These are phyloP conservation scores for Adineta ricciae DNA, from an alignment of 2,888 invertebrate genomes.

Conservation along the genomic window DNA sequence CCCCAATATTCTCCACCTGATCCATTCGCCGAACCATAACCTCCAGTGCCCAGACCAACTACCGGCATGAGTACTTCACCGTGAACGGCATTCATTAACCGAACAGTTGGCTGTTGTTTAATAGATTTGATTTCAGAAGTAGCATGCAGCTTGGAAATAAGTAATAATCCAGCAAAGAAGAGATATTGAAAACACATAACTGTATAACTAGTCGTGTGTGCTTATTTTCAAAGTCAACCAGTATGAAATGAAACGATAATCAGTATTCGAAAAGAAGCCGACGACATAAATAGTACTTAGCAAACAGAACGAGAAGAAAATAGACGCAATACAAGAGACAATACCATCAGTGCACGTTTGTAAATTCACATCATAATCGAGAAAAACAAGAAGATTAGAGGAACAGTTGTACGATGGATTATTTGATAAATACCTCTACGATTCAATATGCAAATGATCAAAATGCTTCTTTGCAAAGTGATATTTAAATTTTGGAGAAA, in stretches of 20 bases:
- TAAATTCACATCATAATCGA: too few relatives aligned
- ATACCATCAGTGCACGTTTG: not conserved
- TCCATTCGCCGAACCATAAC: not conserved
- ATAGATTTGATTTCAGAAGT: not conserved
- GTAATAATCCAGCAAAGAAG: not conserved
- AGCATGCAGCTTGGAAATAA: too few relatives aligned
- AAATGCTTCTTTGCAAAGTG: too few relatives aligned
- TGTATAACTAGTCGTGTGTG: not conserved
- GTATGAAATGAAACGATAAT: not conserved
- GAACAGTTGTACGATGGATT: too few relatives aligned
- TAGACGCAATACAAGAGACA: not conserved
- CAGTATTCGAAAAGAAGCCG: not conserved
- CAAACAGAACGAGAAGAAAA: not conserved
- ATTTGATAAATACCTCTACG: too few relatives aligned
- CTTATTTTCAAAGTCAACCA: not conserved
- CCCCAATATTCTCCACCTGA: conserved; percentile 11
- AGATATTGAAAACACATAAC: not conserved
- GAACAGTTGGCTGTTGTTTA: not conserved
- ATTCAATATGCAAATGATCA: too few relatives aligned
- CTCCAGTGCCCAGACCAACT: not conserved
- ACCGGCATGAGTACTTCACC: conserved; percentile 8
- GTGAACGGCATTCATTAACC: not conserved
- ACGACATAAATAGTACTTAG: not conserved
- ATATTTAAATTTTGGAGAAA: too few relatives aligned
- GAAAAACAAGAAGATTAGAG: too few relatives aligned